Percentiles rank a stretch among this genome's conserved stretches.
These are phyloP conservation scores for Anseranas semipalmata DNA, from an alignment of 2,113 vertebrate species.

Conservation along the genomic window DNA sequence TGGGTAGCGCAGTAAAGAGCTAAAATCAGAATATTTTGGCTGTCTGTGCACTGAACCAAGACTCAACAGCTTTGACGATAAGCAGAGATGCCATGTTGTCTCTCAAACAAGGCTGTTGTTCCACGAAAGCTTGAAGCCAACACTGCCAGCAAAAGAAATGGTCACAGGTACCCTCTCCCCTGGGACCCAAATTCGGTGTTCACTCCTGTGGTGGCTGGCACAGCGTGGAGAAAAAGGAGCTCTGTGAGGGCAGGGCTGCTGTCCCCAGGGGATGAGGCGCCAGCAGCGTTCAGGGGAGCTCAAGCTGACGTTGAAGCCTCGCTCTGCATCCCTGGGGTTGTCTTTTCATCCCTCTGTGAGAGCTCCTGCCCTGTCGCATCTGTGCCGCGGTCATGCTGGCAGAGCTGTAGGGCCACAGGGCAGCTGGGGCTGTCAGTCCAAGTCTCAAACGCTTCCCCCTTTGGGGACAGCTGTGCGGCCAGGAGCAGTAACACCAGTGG, in stretches of 20 bases:
- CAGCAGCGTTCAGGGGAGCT: not conserved
- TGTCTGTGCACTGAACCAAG: not conserved
- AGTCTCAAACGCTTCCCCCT: not conserved
- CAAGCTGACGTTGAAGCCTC: not conserved
- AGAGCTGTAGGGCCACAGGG: not conserved
- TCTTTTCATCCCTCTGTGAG: not conserved
- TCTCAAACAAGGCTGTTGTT: not conserved
- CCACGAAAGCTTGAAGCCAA: not conserved
- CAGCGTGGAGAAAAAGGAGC: not conserved
- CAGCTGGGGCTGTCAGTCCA: too few relatives aligned
- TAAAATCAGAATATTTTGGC: not conserved
- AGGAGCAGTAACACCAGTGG: accelerated
- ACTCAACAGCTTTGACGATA: not conserved
- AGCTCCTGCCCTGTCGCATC: not conserved
- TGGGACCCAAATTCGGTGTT: not conserved
- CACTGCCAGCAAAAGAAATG: not conserved
- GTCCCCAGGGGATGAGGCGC: not conserved
- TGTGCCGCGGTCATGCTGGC: accelerated
- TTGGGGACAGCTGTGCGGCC: not conserved
- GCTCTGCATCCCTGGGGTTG: not conserved
- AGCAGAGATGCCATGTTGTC: not conserved
- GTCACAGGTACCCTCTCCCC: not conserved
- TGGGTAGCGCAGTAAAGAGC: too few relatives aligned
- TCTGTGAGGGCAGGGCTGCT: not conserved
- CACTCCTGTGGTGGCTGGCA: not conserved